phyloP scores from a whole-genome alignment of 2,797 vertebrate species.

The Arvicola amphibius region DNA sequence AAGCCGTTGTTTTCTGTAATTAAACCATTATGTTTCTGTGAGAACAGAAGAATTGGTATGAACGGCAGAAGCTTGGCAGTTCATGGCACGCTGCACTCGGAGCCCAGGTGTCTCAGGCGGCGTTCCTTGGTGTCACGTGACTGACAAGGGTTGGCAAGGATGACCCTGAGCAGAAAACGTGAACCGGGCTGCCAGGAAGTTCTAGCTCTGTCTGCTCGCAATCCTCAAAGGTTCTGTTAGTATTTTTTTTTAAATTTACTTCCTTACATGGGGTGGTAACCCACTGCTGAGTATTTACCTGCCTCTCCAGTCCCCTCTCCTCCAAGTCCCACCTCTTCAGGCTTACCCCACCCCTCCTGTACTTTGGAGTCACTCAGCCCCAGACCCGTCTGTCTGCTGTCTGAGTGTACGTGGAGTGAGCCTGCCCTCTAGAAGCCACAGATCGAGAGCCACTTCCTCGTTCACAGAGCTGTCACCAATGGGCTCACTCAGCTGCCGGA shows the following conservation, averaged over 20 bases:
- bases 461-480: accelerated
- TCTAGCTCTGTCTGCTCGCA: background rate
- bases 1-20: background rate
- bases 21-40: background rate
- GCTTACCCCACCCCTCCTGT: accelerated
- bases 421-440: accelerated
- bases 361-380: background rate
- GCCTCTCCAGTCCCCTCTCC: background rate
- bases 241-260: no score
- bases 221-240: background rate
- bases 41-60: background rate
- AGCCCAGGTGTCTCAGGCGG: background rate
- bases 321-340: background rate
- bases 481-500: background rate
- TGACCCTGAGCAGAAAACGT: background rate
- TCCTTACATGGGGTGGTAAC: background rate
- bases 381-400: background rate
- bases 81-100: accelerated
- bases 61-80: background rate
- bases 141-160: background rate
- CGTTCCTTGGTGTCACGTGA: no score
- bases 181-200: background rate
- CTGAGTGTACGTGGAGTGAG: accelerated
- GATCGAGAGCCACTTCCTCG: accelerated
- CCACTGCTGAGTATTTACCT: background rate